Evolutionary conservation across 2,113 vertebrate genomes (phyloP).

Genomic region (Raphicerus campestris): DNA sequence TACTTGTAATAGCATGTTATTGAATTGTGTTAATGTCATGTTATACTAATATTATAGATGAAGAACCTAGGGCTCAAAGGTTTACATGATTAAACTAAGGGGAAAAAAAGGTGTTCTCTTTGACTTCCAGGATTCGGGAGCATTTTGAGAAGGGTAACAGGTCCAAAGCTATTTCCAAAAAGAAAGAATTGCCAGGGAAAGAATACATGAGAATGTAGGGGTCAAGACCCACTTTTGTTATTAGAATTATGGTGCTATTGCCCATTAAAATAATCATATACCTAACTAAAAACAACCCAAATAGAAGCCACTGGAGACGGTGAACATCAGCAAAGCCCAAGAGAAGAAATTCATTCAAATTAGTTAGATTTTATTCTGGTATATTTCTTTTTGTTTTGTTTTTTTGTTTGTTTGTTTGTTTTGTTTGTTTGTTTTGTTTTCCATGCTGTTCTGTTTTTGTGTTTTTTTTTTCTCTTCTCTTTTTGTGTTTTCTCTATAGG

Average conservation of each 20-base stretch:
- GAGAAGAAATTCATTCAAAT: not conserved
- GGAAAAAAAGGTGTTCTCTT: not conserved
- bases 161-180: not conserved
- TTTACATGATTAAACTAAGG: not conserved
- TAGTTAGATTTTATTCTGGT: not conserved
- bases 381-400: rapidly evolving
- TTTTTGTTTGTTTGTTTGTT: too few relatives aligned
- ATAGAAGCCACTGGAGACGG: not conserved
- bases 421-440: too few relatives aligned
- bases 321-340: not conserved
- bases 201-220: not conserved
- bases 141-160: not conserved
- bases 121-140: not conserved
- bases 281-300: not conserved
- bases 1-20: not conserved
- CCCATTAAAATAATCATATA: not conserved
- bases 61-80: not conserved
- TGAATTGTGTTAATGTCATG: not conserved
- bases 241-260: not conserved
- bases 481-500: not conserved
- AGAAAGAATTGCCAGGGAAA: not conserved
- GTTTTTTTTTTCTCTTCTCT: not conserved
- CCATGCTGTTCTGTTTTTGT: not conserved
- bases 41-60: not conserved
- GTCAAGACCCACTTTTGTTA: not conserved